Evolutionary conservation across 2,113 vertebrate species (phyloP).

Genomic region (Trogon melanurus): DNA sequence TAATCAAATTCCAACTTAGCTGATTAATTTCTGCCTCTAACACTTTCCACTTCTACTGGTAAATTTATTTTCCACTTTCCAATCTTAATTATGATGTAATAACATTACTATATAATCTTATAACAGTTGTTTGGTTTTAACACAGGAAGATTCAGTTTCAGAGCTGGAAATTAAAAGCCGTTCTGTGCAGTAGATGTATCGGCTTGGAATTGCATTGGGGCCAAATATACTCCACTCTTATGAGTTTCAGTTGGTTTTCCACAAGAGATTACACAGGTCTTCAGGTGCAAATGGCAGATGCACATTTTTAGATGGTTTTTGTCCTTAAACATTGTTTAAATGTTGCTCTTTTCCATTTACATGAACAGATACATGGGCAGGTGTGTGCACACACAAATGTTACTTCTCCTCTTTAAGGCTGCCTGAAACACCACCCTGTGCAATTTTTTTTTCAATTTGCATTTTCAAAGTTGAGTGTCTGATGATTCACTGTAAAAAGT

Average conservation of each 20-base stretch:
- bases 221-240: neutral
- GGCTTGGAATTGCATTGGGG: neutral
- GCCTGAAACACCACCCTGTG: neutral
- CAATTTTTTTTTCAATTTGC: neutral
- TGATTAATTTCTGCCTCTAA: neutral
- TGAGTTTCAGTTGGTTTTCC: neutral
- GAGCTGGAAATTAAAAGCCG: neutral
- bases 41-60: neutral
- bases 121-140: neutral
- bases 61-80: constrained; percentile 6
- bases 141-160: neutral
- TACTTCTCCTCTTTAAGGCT: neutral
- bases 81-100: neutral
- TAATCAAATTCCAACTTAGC: neutral
- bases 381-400: accelerated
- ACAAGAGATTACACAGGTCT: neutral
- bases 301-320: neutral
- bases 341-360: neutral
- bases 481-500: neutral
- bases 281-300: neutral
- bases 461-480: neutral
- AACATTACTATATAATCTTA: neutral
- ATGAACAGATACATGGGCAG: neutral
- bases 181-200: neutral
- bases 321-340: neutral